Conservation (phyloP, 2,797 vertebrate species). For the Hapalemur alaotrensis region DNA sequence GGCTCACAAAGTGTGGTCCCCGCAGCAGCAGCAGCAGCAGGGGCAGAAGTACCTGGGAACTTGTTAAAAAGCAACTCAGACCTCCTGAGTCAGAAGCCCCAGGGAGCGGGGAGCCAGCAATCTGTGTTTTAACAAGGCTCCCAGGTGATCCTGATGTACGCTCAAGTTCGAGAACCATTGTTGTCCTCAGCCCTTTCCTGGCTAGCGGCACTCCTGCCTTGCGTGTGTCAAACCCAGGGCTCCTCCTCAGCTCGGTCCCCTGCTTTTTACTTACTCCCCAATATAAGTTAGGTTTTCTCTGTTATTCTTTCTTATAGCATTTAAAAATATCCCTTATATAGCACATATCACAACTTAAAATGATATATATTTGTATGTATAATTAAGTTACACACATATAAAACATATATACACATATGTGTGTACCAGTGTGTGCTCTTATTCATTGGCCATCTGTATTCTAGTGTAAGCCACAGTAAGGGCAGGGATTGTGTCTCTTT, state of each 20-base stretch:
- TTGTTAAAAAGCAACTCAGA: neutral
- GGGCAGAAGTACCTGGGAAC: neutral
- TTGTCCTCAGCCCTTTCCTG: neutral
- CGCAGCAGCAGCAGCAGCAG: neutral
- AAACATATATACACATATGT: neutral
- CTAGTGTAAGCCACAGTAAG: neutral
- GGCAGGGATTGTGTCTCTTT: neutral
- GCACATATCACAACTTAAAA: neutral
- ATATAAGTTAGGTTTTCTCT: neutral
- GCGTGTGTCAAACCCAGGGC: fast-evolving
- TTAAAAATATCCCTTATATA: neutral
- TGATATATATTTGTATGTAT: neutral
- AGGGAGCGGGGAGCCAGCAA: no score
- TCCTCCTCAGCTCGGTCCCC: neutral
- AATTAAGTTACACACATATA: neutral
- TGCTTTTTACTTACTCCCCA: neutral
- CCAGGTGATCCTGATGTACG: neutral
- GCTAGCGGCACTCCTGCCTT: neutral
- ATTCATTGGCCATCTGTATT: neutral
- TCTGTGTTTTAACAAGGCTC: neutral
- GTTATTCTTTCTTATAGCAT: neutral
- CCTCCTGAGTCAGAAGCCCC: neutral
- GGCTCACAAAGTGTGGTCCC: neutral
- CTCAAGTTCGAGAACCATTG: neutral
- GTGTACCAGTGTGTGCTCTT: neutral